Base-by-base conservation (phyloP, 2,888 invertebrate species). In the Drosophila kuntzei region DNA sequence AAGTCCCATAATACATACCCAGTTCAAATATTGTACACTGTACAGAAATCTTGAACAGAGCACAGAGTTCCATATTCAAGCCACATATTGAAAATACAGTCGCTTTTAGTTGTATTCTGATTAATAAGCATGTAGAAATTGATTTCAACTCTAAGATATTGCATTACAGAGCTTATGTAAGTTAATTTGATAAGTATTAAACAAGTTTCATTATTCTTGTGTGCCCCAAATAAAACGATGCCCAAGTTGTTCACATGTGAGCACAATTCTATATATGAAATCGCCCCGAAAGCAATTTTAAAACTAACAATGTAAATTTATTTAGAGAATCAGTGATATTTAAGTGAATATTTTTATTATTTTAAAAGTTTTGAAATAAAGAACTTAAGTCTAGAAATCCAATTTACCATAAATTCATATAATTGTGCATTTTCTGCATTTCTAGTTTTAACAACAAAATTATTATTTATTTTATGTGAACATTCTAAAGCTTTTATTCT, bases 281-380 rank as follows among this genome's bases (percentile, higher is more conserved):
- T 54, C 14, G 50, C 34, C 61, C 47, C 43, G 16, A 57, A 46
- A 44, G 55, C 53, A 64, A 72, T 55, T 64, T 64, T 58, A 43
- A 68, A 69, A 25, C 34, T 55, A 71, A 67, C 62, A 54, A 66
- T 66, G 62, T 67, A 66, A 49, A 75, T 34, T 79, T 67, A 64
- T 72, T 78, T 76, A 65, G 64, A 71, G 75, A 79, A 83, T 86
- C 77, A 78, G 87, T 87, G 87, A 87, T 87, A 87, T 80, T 84
- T 86, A 83, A 86, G 76, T 73, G 71, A 77, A 87, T 77, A 63
- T 72, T 80, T 67, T 76, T 77, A 71, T 80, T 65, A 73, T 80
- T 80, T 79, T 51, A 51, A 58, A 60, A 57, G 54, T 62, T 69
- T 71, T 75, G 34, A 78, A 77, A 78, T 72, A 75, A 75, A 78